Evolutionary conservation across 92 coral and sea anemone species (phyloP).

Genomic region (Blastomussa wellsi): DNA sequence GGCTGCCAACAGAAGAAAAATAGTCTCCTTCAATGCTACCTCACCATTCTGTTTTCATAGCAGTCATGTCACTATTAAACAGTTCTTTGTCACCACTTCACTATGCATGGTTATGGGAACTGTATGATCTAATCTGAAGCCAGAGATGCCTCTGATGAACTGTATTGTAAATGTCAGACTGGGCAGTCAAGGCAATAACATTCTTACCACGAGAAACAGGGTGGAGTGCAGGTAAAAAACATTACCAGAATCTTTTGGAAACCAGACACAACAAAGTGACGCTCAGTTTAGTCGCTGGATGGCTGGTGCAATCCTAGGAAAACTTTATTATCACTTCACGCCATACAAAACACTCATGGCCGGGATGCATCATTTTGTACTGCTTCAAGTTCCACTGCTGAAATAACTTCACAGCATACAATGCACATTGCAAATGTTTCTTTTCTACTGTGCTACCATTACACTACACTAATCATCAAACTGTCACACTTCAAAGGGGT

Average conservation of each 20-base stretch:
- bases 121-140: background rate
- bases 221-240: background rate
- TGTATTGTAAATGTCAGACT: background rate
- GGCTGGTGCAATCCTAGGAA: background rate
- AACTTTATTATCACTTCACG: constrained; percentile 29
- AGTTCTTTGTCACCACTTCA: background rate
- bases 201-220: background rate
- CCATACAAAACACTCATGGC: constrained; percentile 11
- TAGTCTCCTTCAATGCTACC: background rate
- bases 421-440: background rate
- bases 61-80: background rate
- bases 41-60: background rate
- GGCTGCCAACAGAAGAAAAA: background rate
- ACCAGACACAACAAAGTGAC: background rate
- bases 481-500: background rate
- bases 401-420: background rate
- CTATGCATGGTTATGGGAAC: background rate
- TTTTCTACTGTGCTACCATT: background rate
- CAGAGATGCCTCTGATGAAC: background rate
- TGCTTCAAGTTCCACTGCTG: background rate
- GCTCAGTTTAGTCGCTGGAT: background rate
- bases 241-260: background rate
- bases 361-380: background rate
- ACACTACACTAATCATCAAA: background rate
- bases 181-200: background rate